Base-by-base conservation (phyloP, 2,113 vertebrate species). In the Paratilapia polleni region DNA sequence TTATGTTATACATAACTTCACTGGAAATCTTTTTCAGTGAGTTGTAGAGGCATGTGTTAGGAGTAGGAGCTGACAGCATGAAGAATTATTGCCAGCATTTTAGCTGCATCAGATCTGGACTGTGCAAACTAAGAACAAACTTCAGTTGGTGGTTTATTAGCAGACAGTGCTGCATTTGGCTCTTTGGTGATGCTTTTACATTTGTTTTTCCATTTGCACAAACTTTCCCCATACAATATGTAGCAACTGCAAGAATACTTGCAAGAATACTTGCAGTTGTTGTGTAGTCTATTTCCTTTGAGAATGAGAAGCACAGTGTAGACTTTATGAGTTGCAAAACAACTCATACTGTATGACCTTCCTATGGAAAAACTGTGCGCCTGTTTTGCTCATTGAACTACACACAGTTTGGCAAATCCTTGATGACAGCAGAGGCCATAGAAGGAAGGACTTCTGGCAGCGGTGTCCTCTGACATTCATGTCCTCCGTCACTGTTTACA, bases 371-470 rank as follows among this genome's bases (percentile, higher is more conserved):
- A 78, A 52, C 74, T 38, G 60, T 63, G 73, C 80, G 85, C 68
- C 83, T 89, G 75, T 68, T 84, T 77, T 82, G 57, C 79, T 84
- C 78, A 57, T 74, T 83, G 84, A 81, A 83, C 63, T 68, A 19
- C 81, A 74, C 73, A 63, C 36, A 75, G 74, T 82, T 86, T 76
- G 73, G 36, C 74, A 80, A 82, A 90, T 92, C 58, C 73, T 75
- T 89, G 85, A 90, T 79, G 91, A 86, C 82, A 91, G 87, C 84
- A 87, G 76, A 83, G 88, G 88, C 87, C 80, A 59, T 76, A 70
- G 76, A 83, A 83, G 58, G 80, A 90, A 90, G 88, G 82, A 84
- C 86, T 90, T 81, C 12, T 89, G 84, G 87, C 88, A 89, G 84
- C 28, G 34, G 77, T 83, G 89, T 92, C 85, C 80, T 88, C 85